Percentiles rank a stretch among this genome's conserved stretches.
These are phyloP conservation scores for Hirtodrosophila alboralis DNA, from an alignment of 2,888 invertebrate genomes.

Conservation along the genomic window DNA sequence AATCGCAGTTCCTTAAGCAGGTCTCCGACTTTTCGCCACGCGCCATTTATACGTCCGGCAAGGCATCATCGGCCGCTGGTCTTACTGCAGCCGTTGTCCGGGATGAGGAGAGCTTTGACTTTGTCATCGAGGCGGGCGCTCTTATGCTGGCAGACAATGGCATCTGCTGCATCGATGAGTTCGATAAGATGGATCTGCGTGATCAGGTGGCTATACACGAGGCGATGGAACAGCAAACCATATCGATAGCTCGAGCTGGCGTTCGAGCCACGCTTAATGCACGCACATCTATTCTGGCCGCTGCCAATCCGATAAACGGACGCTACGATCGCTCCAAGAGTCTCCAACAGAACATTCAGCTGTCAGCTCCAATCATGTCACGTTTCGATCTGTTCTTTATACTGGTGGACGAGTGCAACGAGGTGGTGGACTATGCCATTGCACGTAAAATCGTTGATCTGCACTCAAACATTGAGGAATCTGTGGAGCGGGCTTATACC, in stretches of 20 bases:
- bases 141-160: conserved; percentile 99
- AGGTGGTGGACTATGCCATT: conserved; percentile 97
- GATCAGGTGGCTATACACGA: conserved; percentile 99
- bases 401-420: conserved; percentile 97
- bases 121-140: conserved; percentile 99
- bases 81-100: conserved; percentile 98
- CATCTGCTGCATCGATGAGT: conserved; percentile 99
- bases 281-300: conserved; percentile 97
- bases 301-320: conserved; percentile 99
- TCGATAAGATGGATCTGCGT: conserved; percentile 99
- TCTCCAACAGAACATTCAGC: conserved; percentile 95
- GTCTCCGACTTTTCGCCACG: conserved; percentile 97
- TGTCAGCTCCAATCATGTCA: conserved; percentile 99
- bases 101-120: conserved; percentile 99
- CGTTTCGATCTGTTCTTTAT: conserved; percentile 99
- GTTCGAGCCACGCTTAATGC: conserved; percentile 99
- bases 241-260: conserved; percentile 98
- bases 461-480: conserved; percentile 93
- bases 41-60: conserved; percentile 99
- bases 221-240: conserved; percentile 99
- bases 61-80: conserved; percentile 98
- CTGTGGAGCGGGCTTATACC: conserved; percentile 91
- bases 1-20: conserved; percentile 98
- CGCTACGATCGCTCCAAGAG: conserved; percentile 97
- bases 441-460: conserved; percentile 97